Percentiles rank a stretch among this genome's conserved stretches.
phyloP scores from a whole-genome alignment of 2,888 invertebrate species.

The Scaptomyza tumidula region DNA sequence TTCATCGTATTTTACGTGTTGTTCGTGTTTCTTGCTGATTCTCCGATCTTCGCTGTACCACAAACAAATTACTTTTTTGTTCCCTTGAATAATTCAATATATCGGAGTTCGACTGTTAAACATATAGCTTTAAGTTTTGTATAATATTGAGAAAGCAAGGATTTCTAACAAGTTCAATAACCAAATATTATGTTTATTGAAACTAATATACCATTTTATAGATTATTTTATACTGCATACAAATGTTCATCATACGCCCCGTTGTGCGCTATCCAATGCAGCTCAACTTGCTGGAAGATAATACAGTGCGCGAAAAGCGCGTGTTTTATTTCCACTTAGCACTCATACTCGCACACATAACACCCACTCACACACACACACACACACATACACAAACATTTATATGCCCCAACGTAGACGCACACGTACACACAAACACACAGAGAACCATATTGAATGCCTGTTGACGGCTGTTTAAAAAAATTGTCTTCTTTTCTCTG shows the following conservation, averaged over 20 bases:
- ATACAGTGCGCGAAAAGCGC: slow-evolving; percentile 73
- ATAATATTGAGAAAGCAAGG: no score
- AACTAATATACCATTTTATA: background rate
- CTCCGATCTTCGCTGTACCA: no score
- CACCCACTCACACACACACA: background rate
- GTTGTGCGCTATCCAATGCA: slow-evolving; percentile 39
- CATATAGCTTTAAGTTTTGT: no score
- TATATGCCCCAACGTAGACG: slow-evolving; percentile 8
- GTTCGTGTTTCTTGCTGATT: no score
- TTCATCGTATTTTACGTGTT: no score
- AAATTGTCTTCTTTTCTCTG: slow-evolving; percentile 49
- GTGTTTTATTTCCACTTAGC: slow-evolving; percentile 80
- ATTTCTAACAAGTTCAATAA: no score
- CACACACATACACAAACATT: background rate
- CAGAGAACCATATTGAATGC: slow-evolving; percentile 67
- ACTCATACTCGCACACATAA: slow-evolving; percentile 47
- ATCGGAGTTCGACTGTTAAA: no score
- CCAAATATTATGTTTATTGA: background rate
- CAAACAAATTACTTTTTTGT: no score
- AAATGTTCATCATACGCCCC: slow-evolving; percentile 59
- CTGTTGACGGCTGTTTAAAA: slow-evolving; percentile 73
- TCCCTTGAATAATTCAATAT: no score
- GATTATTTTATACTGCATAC: slow-evolving; percentile 5
- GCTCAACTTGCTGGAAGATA: slow-evolving; percentile 61
- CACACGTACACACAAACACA: slow-evolving; percentile 11